phyloP scores from a whole-genome alignment of 1,140 invertebrate species.

The Tenebrio molitor region DNA sequence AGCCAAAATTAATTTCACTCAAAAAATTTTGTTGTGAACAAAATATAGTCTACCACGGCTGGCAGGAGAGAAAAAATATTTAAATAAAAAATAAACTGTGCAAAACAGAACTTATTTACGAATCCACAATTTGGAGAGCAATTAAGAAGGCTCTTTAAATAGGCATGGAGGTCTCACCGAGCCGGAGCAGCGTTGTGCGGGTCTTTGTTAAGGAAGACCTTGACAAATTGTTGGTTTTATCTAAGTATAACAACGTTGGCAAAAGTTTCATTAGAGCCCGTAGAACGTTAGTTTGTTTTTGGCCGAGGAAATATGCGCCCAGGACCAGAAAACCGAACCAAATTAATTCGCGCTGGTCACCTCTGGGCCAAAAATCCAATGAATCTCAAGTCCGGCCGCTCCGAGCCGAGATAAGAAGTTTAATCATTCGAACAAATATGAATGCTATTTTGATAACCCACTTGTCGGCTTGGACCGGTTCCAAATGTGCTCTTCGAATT shows the following conservation, averaged over 20 bases:
- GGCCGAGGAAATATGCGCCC: neutral
- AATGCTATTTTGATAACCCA: slow-evolving; percentile 37
- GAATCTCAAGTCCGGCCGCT: neutral
- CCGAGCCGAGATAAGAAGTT: neutral
- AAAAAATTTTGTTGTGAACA: too few species aligned
- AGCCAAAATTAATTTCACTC: too few species aligned
- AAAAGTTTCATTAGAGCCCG: neutral
- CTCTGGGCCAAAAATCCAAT: neutral
- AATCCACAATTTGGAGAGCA: too few species aligned
- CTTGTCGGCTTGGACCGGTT: slow-evolving; percentile 30
- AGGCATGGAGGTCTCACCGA: neutral
- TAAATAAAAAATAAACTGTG: too few species aligned
- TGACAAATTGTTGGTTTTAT: slow-evolving; percentile 23
- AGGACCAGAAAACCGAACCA: too few species aligned
- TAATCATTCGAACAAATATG: slow-evolving; percentile 27
- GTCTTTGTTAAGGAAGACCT: slow-evolving; percentile 13
- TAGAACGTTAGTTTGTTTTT: neutral
- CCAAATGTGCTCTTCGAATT: slow-evolving; percentile 24
- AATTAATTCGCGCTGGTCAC: neutral
- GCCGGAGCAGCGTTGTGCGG: neutral
- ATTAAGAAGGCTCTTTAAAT: neutral
- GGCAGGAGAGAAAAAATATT: too few species aligned
- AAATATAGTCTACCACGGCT: too few species aligned
- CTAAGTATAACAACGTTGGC: slow-evolving; percentile 22
- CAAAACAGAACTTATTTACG: too few species aligned